Conservation (phyloP, 2,888 invertebrate genomes). For the Nomada fabriciana region DNA sequence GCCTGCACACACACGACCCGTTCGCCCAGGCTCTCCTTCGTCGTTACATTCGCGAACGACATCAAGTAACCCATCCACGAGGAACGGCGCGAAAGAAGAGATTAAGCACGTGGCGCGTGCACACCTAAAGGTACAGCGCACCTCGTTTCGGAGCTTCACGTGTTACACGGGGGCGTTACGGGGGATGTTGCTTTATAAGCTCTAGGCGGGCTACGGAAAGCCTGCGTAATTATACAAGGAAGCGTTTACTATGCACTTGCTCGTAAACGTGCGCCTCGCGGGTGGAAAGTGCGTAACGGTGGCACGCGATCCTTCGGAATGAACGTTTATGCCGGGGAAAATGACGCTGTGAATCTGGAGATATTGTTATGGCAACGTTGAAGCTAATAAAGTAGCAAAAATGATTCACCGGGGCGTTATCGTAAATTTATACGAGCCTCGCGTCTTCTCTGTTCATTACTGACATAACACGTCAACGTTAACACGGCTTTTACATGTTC, state of each 20-base stretch:
- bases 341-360: neutral
- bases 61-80: neutral
- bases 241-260: constrained; percentile 15
- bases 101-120: constrained; percentile 41
- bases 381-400: neutral
- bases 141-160: neutral
- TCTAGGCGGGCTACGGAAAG: constrained; percentile 15
- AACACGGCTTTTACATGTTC: neutral
- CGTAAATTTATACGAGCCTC: neutral
- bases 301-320: constrained; percentile 12
- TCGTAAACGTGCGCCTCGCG: constrained; percentile 2
- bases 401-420: neutral
- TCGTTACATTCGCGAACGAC: constrained; percentile 33
- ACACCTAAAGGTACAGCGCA: constrained; percentile 10
- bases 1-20: constrained; percentile 20
- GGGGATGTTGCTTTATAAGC: constrained; percentile 26
- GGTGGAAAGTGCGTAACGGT: neutral
- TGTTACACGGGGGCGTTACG: constrained; percentile 18
- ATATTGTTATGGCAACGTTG: neutral
- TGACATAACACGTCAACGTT: neutral
- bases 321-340: neutral
- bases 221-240: constrained; percentile 23
- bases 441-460: neutral
- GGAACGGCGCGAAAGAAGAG: constrained; percentile 7
- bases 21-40: neutral